Conservation (phyloP, 2,797 vertebrate species). For the Rallus crepitans region DNA sequence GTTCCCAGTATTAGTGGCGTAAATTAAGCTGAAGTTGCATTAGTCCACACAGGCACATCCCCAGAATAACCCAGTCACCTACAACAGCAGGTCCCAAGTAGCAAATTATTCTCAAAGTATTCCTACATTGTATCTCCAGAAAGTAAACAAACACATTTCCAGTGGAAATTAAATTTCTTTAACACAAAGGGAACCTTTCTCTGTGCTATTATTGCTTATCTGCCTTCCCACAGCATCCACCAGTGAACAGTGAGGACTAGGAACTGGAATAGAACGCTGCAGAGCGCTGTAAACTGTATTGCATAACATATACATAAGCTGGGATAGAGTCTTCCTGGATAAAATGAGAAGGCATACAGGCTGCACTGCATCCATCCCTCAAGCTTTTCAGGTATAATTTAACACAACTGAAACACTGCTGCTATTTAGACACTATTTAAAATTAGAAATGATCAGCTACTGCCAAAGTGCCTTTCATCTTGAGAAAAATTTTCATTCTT, state of each 20-base stretch:
- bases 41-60: neutral
- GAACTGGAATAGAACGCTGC: neutral
- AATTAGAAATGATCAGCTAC: neutral
- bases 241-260: neutral
- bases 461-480: neutral
- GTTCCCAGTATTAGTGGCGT: neutral
- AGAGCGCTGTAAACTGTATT: neutral
- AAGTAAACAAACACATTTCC: neutral
- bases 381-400: neutral
- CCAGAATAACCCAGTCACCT: neutral
- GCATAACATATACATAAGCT: neutral
- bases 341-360: neutral
- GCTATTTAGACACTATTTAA: neutral
- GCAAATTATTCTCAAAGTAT: neutral
- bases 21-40: neutral
- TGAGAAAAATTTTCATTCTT: neutral
- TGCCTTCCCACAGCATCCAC: neutral
- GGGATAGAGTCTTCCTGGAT: neutral
- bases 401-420: neutral
- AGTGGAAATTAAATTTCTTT: neutral
- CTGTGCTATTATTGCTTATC: neutral
- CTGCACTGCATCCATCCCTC: neutral
- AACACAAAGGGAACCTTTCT: neutral
- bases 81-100: accelerated
- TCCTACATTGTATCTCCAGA: neutral